phyloP scores from a whole-genome alignment of 1,140 invertebrate genomes.

The Lasaia peninsularis region DNA sequence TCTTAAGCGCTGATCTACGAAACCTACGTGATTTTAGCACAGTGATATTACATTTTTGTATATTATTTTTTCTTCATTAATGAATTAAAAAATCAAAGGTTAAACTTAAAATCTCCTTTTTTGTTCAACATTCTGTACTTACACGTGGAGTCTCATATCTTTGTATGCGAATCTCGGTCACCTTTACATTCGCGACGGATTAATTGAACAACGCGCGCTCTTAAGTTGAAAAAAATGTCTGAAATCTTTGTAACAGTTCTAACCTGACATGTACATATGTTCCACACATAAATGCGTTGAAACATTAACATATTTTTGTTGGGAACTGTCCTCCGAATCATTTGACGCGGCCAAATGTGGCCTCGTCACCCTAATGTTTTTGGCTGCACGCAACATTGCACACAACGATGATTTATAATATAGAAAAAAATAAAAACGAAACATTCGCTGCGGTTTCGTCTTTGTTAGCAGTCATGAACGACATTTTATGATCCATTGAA shows the following conservation, averaged over 20 bases:
- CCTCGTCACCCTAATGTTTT: constrained; percentile 40
- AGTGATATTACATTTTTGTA: too few relatives aligned
- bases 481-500: constrained; percentile 7
- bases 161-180: too few relatives aligned
- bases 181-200: too few relatives aligned
- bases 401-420: constrained; percentile 39
- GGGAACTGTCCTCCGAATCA: constrained; percentile 16
- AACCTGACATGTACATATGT: constrained; percentile 1
- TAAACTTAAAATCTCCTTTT: too few relatives aligned
- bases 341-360: constrained; percentile 44
- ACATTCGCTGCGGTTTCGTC: constrained; percentile 11
- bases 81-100: too few relatives aligned
- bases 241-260: not conserved
- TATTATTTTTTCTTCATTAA: too few relatives aligned
- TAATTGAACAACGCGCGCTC: too few relatives aligned
- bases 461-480: constrained; percentile 6
- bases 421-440: constrained; percentile 15
- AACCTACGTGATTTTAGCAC: too few relatives aligned
- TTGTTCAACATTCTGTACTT: too few relatives aligned
- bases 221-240: too few relatives aligned
- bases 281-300: not conserved
- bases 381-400: constrained; percentile 56
- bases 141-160: too few relatives aligned
- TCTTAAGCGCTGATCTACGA: too few relatives aligned
- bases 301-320: constrained; percentile 14